Percentiles rank a stretch among this genome's conserved stretches.
Conservation (phyloP, 2,113 vertebrate species). For the Macaca fascicularis region DNA sequence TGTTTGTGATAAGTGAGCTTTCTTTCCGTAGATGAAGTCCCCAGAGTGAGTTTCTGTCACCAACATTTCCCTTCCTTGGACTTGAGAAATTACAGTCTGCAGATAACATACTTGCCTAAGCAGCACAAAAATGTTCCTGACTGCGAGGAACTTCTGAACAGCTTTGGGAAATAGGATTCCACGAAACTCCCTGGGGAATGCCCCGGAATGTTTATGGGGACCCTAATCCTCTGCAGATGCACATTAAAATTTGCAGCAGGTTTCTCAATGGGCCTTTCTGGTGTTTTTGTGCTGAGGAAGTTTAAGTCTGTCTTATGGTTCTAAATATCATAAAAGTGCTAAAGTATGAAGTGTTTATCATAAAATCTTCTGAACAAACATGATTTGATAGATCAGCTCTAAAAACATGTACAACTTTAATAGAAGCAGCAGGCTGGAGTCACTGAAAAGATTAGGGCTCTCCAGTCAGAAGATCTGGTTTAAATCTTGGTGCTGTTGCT, state of each 20-base stretch:
- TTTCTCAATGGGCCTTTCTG: background rate
- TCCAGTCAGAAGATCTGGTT: background rate
- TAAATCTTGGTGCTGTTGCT: background rate
- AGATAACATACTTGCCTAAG: background rate
- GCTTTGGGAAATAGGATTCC: background rate
- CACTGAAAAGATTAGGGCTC: conserved; percentile 1
- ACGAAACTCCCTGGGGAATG: background rate
- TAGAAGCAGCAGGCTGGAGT: background rate
- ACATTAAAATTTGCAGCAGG: background rate
- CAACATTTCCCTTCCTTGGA: conserved; percentile 15
- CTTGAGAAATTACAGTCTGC: conserved; percentile 22
- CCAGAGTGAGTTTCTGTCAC: conserved; percentile 35
- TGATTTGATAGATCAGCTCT: background rate
- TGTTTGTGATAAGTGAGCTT: conserved; percentile 63
- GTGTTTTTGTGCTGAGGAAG: background rate
- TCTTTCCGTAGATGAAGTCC: background rate
- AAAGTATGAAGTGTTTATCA: background rate
- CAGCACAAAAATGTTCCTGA: background rate
- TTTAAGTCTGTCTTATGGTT: background rate
- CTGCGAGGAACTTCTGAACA: background rate
- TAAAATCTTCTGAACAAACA: background rate
- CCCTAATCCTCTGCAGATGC: background rate
- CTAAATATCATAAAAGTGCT: background rate
- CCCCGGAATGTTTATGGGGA: background rate
- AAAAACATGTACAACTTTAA: background rate